phyloP scores from a whole-genome alignment of 2,113 vertebrate genomes.

The Elanus axillaris region DNA sequence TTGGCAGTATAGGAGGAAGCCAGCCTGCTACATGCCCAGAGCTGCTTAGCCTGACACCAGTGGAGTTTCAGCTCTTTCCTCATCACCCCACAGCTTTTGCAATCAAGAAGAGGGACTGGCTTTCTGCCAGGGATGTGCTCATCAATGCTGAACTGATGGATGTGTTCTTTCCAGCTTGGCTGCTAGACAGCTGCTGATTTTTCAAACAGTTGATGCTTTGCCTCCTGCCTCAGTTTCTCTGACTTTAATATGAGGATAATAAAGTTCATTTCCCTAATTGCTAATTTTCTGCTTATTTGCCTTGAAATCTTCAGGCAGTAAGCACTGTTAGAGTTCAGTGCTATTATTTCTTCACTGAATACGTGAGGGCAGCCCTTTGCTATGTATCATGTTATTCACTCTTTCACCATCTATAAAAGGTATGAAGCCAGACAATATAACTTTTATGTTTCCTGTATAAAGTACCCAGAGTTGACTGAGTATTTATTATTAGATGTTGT shows the following conservation, averaged over 20 bases:
- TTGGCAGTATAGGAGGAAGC: neutral
- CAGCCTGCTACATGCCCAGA: neutral
- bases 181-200: neutral
- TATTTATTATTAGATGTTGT: neutral
- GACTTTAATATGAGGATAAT: neutral
- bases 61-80: neutral
- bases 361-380: neutral
- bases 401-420: neutral
- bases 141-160: neutral
- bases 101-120: neutral
- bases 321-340: neutral
- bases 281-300: neutral
- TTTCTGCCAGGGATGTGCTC: neutral
- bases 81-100: neutral
- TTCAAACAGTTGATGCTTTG: neutral
- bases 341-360: neutral
- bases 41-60: neutral
- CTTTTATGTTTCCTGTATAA: neutral
- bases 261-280: neutral
- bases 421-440: neutral
- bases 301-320: neutral
- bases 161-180: neutral
- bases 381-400: neutral
- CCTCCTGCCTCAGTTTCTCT: conserved; percentile 22
- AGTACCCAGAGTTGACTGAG: neutral